Base-by-base conservation (phyloP, 1,140 invertebrate genomes). In the Drosophila lini region DNA sequence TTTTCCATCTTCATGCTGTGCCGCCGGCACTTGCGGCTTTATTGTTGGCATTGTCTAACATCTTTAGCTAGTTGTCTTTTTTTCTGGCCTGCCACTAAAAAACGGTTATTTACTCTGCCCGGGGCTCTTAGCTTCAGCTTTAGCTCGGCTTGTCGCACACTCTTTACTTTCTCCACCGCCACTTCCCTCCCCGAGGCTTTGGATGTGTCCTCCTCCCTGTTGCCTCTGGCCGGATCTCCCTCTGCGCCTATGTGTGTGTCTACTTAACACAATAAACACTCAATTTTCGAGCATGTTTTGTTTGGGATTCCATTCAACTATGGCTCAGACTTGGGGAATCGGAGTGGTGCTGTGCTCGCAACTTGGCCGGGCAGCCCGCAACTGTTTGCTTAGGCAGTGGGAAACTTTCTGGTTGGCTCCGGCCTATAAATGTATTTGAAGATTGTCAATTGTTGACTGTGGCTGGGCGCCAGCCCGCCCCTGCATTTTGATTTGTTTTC, bases 221-320 rank as follows among this genome's bases (percentile, higher is more conserved):
- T 55, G 25, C 42, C 48, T n/a, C 32, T 42, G 13, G 22, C 42
- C 45, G 8, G 22, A 15, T 22, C 40, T 42, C n/a, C 34, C 19
- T 31, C 10, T 41, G 15, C 25, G 34, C 16, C 31, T 50, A 19
- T 74, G 25, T 76, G 57, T 77, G 62, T 78, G 80, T 67, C 80
- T 88, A 83, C 83, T 88, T 88, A 88, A 88, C 83, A 89, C 80
- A 88, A 88, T 88, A 88, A 88, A 88, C 83, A 88, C 83, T 88
- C 84, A 88, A 89, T 88, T 88, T 89, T 88, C 73, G 78, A 89
- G 83, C 84, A 89, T 88, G 83, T 89, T 88, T 88, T 88, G 84
- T 88, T 88, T 89, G 83, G 84, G 73, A 88, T 89, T 88, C 71
- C 57, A 55, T 55, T 63, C 58, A 70, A 78, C 76, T 69, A 83